Conservation (phyloP, 2,888 invertebrate species). For the Dicyrtoma fusca region DNA sequence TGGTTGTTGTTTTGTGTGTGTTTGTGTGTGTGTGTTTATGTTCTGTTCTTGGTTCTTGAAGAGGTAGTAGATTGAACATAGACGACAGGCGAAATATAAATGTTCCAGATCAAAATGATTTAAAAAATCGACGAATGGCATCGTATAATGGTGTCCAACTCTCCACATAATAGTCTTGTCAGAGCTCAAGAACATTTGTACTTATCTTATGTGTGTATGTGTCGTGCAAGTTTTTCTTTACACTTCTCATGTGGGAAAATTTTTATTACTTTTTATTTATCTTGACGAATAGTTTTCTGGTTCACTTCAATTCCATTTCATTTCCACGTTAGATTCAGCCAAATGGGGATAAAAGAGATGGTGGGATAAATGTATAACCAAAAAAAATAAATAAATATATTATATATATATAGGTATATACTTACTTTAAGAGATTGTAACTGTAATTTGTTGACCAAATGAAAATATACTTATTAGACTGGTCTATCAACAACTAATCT, state of each 20-base stretch:
- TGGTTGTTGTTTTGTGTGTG: background rate
- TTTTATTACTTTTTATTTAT: constrained; percentile 34
- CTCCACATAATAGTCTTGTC: constrained; percentile 22
- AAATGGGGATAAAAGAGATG: background rate
- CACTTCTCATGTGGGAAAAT: constrained; percentile 29
- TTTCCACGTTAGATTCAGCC: constrained; percentile 10
- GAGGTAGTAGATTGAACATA: background rate
- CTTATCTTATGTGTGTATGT: constrained; percentile 15
- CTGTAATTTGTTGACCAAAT: constrained; percentile 25
- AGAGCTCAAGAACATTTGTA: constrained; percentile 29
- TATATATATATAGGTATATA: background rate
- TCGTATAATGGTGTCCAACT: constrained; percentile 22
- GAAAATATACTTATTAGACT: constrained; percentile 19
- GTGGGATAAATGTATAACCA: background rate
- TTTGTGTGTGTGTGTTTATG: background rate
- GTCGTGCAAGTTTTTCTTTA: constrained; percentile 25
- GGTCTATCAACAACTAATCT: constrained; percentile 8
- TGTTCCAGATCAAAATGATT: constrained; percentile 10
- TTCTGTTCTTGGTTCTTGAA: constrained; percentile 1
- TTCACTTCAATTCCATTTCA: constrained; percentile 26
- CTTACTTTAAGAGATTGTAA: constrained; percentile 5
- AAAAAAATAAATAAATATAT: background rate
- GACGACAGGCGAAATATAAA: constrained; percentile 1
- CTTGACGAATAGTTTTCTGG: constrained; percentile 20
- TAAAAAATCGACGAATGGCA: background rate